These are phyloP conservation scores for Gymnoscelis rufifasciata DNA, from an alignment of 2,888 invertebrate species.

Conservation along the genomic window DNA sequence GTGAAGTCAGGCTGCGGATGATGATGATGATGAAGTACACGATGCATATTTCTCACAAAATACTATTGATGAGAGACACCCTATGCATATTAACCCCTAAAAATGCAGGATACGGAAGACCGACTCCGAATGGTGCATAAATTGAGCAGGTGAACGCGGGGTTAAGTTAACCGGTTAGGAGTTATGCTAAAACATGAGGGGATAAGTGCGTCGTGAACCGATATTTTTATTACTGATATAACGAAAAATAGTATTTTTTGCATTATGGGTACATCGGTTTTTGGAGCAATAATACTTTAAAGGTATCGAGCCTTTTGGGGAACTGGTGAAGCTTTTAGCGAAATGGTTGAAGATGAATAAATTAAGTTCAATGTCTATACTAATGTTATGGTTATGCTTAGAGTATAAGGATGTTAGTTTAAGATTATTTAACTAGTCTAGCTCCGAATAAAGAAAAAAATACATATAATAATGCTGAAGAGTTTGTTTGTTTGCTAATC, in stretches of 20 bases:
- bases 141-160: slow-evolving; percentile 66
- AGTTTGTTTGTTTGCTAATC: too few relatives aligned
- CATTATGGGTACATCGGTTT: slow-evolving; percentile 27
- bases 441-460: too few relatives aligned
- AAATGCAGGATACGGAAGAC: slow-evolving; percentile 68
- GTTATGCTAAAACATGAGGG: slow-evolving; percentile 31
- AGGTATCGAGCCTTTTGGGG: slow-evolving; percentile 2
- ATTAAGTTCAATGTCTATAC: too few relatives aligned
- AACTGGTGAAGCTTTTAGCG: neutral
- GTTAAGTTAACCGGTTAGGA: slow-evolving; percentile 48
- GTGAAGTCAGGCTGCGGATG: too few relatives aligned
- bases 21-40: too few relatives aligned
- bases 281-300: slow-evolving; percentile 27
- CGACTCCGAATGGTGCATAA: slow-evolving; percentile 58
- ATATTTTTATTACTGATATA: slow-evolving; percentile 31
- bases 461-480: too few relatives aligned
- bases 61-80: neutral
- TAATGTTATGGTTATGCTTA: too few relatives aligned
- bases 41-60: too few relatives aligned
- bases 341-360: neutral
- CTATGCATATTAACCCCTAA: slow-evolving; percentile 15
- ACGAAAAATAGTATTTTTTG: slow-evolving; percentile 30
- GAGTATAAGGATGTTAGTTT: too few relatives aligned
- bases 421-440: too few relatives aligned
- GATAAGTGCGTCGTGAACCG: slow-evolving; percentile 33